Conservation (phyloP, 2,888 invertebrate genomes). For the Dynastes tityus region DNA sequence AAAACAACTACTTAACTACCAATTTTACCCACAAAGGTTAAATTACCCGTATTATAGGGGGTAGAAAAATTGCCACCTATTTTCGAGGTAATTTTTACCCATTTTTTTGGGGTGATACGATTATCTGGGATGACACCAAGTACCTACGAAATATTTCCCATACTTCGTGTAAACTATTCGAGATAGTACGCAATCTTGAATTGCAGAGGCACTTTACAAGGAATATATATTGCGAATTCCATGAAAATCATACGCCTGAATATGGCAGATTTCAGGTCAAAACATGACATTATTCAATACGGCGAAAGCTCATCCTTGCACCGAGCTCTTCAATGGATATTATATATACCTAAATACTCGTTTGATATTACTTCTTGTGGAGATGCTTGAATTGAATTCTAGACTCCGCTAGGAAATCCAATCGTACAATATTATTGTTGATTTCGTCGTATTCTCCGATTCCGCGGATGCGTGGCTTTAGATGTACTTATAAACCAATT, state of each 20-base stretch:
- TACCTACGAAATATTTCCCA: no score
- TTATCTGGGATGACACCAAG: no score
- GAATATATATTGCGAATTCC: neutral
- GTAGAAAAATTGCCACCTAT: no score
- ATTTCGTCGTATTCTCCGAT: neutral
- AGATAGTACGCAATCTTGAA: neutral
- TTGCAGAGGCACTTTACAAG: neutral
- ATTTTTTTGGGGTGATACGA: no score
- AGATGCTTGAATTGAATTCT: slow-evolving; percentile 14
- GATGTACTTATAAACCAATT: neutral
- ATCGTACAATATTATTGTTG: slow-evolving; percentile 7
- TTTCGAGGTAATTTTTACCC: no score
- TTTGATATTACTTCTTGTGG: neutral
- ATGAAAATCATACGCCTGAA: neutral
- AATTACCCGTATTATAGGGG: no score
- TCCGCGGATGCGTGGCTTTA: neutral
- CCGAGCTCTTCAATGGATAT: neutral
- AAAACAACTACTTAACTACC: no score
- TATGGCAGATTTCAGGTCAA: neutral
- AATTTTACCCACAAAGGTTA: no score
- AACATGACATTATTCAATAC: neutral
- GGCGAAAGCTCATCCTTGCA: neutral
- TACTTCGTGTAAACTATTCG: neutral
- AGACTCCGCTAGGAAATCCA: neutral
- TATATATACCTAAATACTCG: slow-evolving; percentile 5